phyloP scores from a whole-genome alignment of 1,140 invertebrate genomes.

The Anastatus disparis region DNA sequence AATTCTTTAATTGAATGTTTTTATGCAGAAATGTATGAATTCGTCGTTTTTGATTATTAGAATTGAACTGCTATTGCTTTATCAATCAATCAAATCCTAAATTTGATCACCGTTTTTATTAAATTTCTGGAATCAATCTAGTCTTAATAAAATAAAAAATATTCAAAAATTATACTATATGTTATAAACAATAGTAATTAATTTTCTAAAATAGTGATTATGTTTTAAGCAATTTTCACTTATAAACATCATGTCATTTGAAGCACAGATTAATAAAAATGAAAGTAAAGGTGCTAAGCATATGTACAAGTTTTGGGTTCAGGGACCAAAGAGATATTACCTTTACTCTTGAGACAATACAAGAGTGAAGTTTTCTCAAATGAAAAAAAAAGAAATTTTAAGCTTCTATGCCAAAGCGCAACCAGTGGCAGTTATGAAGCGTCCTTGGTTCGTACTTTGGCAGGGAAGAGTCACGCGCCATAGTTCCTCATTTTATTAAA shows the following conservation, averaged over 20 bases:
- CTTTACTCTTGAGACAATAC: not conserved
- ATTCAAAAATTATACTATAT: too few relatives aligned
- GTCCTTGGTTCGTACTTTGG: not conserved
- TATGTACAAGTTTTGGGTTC: slow-evolving; percentile 54
- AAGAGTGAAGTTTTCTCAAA: not conserved
- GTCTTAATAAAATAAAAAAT: too few relatives aligned
- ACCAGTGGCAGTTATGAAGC: not conserved
- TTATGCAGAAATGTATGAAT: too few relatives aligned
- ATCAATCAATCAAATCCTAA: too few relatives aligned
- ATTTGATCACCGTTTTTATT: too few relatives aligned
- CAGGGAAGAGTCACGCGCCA: not conserved
- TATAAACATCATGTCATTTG: slow-evolving; percentile 38
- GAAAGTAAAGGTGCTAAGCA: slow-evolving; percentile 48
- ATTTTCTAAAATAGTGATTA: too few relatives aligned
- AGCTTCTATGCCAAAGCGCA: not conserved
- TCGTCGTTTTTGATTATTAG: too few relatives aligned
- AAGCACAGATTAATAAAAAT: too few relatives aligned
- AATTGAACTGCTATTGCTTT: too few relatives aligned
- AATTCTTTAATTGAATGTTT: too few relatives aligned
- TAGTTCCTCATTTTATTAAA: slow-evolving; percentile 33
- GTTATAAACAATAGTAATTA: too few relatives aligned
- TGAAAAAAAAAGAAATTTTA: not conserved
- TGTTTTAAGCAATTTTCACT: slow-evolving; percentile 23
- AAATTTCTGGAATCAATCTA: too few relatives aligned
- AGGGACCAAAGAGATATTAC: slow-evolving; percentile 52